phyloP scores from a whole-genome alignment of 2,888 invertebrate genomes.

The Dolichopus griseipennis region DNA sequence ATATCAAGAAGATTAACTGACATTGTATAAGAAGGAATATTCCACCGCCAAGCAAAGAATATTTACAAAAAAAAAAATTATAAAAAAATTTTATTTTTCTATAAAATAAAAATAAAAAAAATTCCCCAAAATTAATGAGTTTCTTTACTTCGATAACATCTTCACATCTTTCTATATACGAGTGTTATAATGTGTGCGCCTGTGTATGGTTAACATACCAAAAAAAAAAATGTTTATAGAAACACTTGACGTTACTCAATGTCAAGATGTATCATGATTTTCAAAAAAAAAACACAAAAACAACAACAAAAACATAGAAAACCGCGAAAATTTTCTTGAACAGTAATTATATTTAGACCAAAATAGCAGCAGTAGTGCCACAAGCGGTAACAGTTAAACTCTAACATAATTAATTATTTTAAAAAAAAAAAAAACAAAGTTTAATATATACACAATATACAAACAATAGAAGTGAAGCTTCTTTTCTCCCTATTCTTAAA shows the following conservation, averaged over 20 bases:
- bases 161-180: not conserved
- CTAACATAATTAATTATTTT: not conserved
- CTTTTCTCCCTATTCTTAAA: not conserved
- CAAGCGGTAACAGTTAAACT: not conserved
- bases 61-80: not conserved
- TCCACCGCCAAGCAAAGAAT: not conserved
- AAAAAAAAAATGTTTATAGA: not conserved
- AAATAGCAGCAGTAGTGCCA: not conserved
- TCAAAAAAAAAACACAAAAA: not conserved
- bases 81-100: not conserved
- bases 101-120: not conserved
- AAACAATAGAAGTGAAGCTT: not conserved
- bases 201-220: not conserved
- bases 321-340: not conserved
- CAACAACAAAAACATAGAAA: not conserved
- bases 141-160: not conserved
- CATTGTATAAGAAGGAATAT: not conserved
- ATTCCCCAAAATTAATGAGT: not conserved
- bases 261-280: slow-evolving; percentile 1
- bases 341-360: not conserved
- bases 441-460: too few relatives aligned
- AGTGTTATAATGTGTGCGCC: too few relatives aligned
- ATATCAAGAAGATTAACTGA: not conserved
- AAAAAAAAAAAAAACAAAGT: not conserved
- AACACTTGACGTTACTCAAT: slow-evolving; percentile 4